phyloP scores from a whole-genome alignment of 1,140 invertebrate species.

The Himalopsyche phryganea region DNA sequence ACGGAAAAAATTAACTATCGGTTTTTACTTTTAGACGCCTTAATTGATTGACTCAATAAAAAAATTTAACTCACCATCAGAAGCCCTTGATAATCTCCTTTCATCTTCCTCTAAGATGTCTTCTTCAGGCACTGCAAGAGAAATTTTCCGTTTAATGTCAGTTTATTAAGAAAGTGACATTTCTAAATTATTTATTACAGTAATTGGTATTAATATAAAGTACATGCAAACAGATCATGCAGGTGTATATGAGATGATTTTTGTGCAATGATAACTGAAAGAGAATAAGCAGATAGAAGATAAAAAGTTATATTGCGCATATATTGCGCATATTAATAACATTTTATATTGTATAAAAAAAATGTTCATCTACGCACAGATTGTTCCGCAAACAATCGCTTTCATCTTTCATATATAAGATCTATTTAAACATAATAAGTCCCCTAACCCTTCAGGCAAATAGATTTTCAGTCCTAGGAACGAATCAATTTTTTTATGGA shows the following conservation, averaged over 20 bases:
- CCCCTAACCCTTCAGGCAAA: no score
- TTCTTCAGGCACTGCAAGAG: conserved; percentile 48
- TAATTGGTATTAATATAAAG: no score
- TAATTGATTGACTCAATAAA: background rate
- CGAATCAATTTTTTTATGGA: no score
- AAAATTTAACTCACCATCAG: conserved; percentile 41
- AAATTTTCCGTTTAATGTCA: conserved; percentile 17
- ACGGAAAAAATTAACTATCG: no score
- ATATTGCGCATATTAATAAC: background rate
- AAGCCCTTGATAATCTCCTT: conserved; percentile 42
- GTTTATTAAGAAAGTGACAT: conserved; percentile 5
- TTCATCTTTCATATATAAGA: no score
- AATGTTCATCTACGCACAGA: no score
- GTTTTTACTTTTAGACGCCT: no score
- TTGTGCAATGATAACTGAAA: conserved; percentile 8
- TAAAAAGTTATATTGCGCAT: background rate
- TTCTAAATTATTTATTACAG: no score
- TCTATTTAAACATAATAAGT: no score
- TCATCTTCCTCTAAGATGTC: conserved; percentile 53
- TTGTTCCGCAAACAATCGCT: no score
- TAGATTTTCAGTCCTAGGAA: no score
- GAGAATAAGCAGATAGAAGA: background rate
- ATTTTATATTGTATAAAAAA: no score
- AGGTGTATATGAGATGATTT: conserved; percentile 12
- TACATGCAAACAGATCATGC: conserved; percentile 17